phyloP scores from a whole-genome alignment of 35 echinoderm and acorn worm genomes.

The Diadema setosum region DNA sequence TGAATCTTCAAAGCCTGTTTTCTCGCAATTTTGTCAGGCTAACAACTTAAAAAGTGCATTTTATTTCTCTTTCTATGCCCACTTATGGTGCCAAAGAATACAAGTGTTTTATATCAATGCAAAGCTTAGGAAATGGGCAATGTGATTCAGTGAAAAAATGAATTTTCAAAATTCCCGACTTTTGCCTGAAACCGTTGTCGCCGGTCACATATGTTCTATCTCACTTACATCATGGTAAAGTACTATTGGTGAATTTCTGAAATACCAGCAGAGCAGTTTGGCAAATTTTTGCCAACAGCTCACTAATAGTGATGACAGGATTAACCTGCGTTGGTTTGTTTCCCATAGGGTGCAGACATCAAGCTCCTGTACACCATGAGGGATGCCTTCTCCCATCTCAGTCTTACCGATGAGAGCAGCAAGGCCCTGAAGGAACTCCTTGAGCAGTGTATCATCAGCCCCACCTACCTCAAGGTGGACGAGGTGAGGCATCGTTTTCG shows the following conservation, averaged over 20 bases:
- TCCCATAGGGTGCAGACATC: constrained; percentile 63
- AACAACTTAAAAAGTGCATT: too few species aligned
- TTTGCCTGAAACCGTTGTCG: too few species aligned
- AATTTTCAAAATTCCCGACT: too few species aligned
- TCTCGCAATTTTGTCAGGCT: too few species aligned
- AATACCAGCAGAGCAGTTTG: background rate
- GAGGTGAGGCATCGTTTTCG: constrained; percentile 80
- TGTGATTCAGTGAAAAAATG: too few species aligned
- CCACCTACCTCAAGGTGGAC: constrained; percentile 66
- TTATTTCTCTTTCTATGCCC: too few species aligned
- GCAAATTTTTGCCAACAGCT: background rate
- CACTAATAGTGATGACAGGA: background rate
- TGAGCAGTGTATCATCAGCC: constrained; percentile 60
- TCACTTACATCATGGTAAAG: background rate
- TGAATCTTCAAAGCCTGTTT: too few species aligned
- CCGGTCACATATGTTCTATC: background rate
- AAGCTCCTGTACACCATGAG: constrained; percentile 67
- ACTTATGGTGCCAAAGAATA: too few species aligned
- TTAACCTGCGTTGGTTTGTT: too few species aligned
- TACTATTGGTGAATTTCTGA: background rate
- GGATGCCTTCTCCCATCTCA: constrained; percentile 29
- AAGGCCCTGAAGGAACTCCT: constrained; percentile 48
- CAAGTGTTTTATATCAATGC: too few species aligned
- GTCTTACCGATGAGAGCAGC: constrained; percentile 59
- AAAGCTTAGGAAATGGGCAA: too few species aligned